Conservation (phyloP, 2,888 invertebrate species). For the Drosophila yooni region DNA sequence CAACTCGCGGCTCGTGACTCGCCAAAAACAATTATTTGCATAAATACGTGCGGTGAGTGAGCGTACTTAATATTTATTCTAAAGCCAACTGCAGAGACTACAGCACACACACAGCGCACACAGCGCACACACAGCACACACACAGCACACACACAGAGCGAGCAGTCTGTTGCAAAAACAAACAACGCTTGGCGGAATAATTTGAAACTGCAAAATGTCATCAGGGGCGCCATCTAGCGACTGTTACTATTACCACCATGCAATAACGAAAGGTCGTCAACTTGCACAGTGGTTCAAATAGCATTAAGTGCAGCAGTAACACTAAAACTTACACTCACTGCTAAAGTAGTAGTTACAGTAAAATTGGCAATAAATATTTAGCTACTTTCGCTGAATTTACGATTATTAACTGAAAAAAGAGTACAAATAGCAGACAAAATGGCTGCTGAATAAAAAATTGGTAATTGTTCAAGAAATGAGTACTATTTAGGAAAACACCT, state of each 20-base stretch:
- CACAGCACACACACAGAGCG: neutral
- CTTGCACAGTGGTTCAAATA: conserved; percentile 19
- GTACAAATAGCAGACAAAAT: neutral
- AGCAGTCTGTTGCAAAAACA: conserved; percentile 23
- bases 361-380: neutral
- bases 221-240: conserved; percentile 58
- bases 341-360: neutral
- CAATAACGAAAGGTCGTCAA: conserved; percentile 14
- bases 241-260: conserved; percentile 22
- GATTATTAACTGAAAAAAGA: neutral
- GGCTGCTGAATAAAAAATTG: accelerated
- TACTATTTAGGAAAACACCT: too few relatives aligned
- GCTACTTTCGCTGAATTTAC: neutral
- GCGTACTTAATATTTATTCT: conserved; percentile 71
- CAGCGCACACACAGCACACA: conserved; percentile 8
- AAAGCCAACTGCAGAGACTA: conserved; percentile 55
- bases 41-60: conserved; percentile 52
- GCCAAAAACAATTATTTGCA: conserved; percentile 77
- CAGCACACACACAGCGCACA: conserved; percentile 20
- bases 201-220: conserved; percentile 59
- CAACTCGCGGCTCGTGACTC: conserved; percentile 48
- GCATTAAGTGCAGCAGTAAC: neutral
- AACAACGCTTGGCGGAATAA: conserved; percentile 55
- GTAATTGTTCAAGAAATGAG: neutral
- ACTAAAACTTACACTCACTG: neutral